phyloP scores from a whole-genome alignment of 2,797 vertebrate genomes.

The Sebastolobus alascanus region DNA sequence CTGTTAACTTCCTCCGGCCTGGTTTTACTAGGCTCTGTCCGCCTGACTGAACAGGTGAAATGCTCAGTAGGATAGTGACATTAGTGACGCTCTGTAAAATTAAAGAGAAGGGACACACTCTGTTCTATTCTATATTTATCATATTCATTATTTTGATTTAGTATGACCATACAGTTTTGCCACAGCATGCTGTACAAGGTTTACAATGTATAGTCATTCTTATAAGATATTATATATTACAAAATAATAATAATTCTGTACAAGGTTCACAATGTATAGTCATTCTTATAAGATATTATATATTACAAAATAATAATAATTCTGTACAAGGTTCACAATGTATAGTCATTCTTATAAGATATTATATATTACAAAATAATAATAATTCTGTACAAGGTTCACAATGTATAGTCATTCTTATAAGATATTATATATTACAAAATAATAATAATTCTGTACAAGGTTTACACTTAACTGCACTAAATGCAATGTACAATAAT shows the following conservation, averaged over 20 bases:
- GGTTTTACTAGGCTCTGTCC: slow-evolving; percentile 57
- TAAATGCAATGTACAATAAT: neutral
- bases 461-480: neutral
- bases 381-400: neutral
- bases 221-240: neutral
- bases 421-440: neutral
- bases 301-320: neutral
- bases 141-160: neutral
- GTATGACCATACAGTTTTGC: neutral
- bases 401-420: neutral
- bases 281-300: neutral
- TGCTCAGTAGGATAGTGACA: slow-evolving; percentile 52
- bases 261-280: neutral
- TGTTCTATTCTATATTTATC: neutral
- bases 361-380: neutral
- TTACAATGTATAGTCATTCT: neutral
- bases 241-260: neutral
- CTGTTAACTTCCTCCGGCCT: slow-evolving; percentile 40
- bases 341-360: neutral
- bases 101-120: neutral
- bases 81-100: slow-evolving; percentile 71
- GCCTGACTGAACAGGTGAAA: slow-evolving; percentile 81
- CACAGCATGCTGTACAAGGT: neutral
- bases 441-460: neutral
- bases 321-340: neutral